Base-by-base conservation (phyloP, 2,113 vertebrate genomes). In the Sinocyclocheilus anshuiensis region DNA sequence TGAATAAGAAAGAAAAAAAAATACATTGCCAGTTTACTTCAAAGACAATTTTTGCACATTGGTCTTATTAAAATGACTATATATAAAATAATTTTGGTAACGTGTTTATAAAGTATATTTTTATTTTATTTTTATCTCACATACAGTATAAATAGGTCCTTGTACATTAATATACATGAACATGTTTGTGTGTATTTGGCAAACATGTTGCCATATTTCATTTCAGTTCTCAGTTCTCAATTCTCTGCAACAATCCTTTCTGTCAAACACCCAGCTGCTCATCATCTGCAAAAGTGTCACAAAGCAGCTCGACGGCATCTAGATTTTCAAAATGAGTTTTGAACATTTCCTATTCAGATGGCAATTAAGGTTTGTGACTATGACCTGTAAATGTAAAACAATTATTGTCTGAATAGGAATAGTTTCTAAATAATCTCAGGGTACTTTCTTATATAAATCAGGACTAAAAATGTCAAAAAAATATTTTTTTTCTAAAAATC, bases 381-480 rank as follows among this genome's bases (percentile, higher is more conserved):
- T 26, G n/a, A 76, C n/a, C n/a, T 50, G 74, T 26, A 76, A 76
- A 76, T 50, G 10, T 42, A 74, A 42, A 74, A 53, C 74, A 77
- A 77, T 77, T 50, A 76, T 48, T 3, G 4, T 2, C n/a, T 76
- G 74, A 24, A 76, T 48, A 15, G 69, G 69, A 3, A 3, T 33
- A 36, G 16, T 22, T 15, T 39, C 36, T 22, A 36, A 39, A 72
- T 42, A 72, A 42, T 42, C 36, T 72, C 20, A n/a, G 36, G 13
- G 1, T 50, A 50, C 5, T 74, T n/a, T 33, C 13, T 69, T 69
- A 29, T 13, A 69, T 69, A 69, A 69, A 69, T 29, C 65, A 69
- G 26, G 24, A 33, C 12, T 69, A 18, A 69, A 69, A 69, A 6
- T 15, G 26, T 26, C 10, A 7, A 53, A 85, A 85, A 85, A 53